Conservation (phyloP, 2,797 vertebrate genomes). For the Pseudochaenichthys georgianus region DNA sequence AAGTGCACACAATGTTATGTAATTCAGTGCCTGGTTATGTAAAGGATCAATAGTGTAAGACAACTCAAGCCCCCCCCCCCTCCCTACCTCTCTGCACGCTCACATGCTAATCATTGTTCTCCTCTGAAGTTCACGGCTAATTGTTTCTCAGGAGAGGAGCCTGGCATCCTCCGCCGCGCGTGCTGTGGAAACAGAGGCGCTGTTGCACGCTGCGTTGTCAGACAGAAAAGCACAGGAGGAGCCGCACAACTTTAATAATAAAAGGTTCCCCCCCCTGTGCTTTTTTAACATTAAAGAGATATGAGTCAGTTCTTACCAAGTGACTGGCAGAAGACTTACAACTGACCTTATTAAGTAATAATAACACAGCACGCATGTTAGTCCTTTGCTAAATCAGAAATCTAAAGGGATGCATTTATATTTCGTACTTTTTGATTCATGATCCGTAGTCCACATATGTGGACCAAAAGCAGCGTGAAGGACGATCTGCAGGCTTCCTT, state of each 20-base stretch:
- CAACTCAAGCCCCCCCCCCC: neutral
- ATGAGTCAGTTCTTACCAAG: constrained; percentile 13
- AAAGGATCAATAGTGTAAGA: constrained; percentile 69
- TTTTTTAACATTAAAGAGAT: constrained; percentile 41
- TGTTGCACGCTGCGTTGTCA: constrained; percentile 64
- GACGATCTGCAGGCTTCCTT: constrained; percentile 1
- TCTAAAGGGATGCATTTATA: constrained; percentile 12
- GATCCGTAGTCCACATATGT: constrained; percentile 14
- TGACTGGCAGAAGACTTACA: neutral
- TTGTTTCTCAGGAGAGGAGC: constrained; percentile 76
- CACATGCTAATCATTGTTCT: constrained; percentile 70
- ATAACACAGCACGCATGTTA: neutral
- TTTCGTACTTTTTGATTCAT: constrained; percentile 19
- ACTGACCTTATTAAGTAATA: constrained; percentile 1
- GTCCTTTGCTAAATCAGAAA: neutral
- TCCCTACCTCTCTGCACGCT: neutral
- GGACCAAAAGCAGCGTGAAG: neutral
- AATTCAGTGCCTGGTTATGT: constrained; percentile 64
- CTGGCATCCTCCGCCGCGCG: constrained; percentile 63
- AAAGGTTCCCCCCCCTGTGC: constrained; percentile 16
- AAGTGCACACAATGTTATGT: constrained; percentile 59
- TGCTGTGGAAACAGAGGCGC: constrained; percentile 53
- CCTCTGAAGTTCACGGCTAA: constrained; percentile 73
- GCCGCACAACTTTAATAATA: constrained; percentile 25
- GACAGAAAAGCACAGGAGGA: constrained; percentile 41